Conservation (phyloP, 2,113 vertebrate genomes). For the Turnix velox region DNA sequence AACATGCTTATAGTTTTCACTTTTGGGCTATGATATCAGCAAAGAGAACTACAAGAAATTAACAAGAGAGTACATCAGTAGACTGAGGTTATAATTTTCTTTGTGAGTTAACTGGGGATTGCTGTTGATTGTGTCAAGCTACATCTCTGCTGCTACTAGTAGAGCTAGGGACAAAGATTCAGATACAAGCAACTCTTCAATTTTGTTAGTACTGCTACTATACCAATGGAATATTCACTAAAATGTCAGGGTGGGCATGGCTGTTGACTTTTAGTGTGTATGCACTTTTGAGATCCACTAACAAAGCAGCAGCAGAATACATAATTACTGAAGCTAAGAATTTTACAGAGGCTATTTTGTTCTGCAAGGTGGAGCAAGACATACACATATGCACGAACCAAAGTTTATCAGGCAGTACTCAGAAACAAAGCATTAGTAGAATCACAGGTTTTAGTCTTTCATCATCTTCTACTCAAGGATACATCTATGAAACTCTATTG, state of each 20-base stretch:
- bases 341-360: background rate
- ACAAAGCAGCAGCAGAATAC: background rate
- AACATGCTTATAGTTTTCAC: background rate
- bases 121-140: background rate
- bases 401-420: background rate
- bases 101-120: background rate
- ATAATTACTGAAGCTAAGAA: background rate
- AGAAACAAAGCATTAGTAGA: background rate
- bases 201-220: background rate
- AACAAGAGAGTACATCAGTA: background rate
- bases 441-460: background rate
- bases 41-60: background rate
- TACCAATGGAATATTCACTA: background rate
- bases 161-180: background rate
- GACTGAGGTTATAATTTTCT: background rate
- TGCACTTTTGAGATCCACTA: background rate
- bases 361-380: background rate
- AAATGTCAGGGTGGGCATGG: background rate
- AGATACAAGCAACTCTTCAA: background rate
- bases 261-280: background rate
- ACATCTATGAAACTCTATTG: background rate
- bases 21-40: background rate
- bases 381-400: accelerated
- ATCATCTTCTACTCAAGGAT: background rate
- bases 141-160: background rate